phyloP scores from a whole-genome alignment of 2,113 vertebrate species.

The Phyllostomus discolor region DNA sequence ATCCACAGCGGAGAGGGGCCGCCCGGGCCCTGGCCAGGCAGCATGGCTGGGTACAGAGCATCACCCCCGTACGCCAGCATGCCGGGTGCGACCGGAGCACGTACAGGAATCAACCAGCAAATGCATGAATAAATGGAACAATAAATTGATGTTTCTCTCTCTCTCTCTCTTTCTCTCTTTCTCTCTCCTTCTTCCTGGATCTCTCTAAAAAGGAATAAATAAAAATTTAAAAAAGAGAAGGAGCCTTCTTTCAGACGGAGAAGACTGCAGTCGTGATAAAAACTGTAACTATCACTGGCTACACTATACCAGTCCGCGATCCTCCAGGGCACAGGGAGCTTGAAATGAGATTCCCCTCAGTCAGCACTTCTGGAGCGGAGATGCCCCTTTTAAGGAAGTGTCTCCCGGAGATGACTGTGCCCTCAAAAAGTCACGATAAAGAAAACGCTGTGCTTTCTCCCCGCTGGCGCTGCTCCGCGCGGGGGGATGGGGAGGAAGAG shows the following conservation, averaged over 20 bases:
- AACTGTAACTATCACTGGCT: not conserved
- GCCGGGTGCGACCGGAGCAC: no score
- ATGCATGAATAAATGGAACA: no score
- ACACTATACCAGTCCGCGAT: not conserved
- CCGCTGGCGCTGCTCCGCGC: rapidly evolving
- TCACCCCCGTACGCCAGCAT: rapidly evolving
- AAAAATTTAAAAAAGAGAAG: no score
- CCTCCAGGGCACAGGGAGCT: not conserved
- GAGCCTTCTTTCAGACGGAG: not conserved
- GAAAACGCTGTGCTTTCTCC: not conserved
- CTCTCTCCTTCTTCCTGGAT: no score
- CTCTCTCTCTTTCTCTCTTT: no score
- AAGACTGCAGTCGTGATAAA: not conserved
- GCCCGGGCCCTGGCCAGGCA: no score
- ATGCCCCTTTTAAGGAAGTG: constrained; percentile 23
- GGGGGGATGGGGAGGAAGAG: not conserved
- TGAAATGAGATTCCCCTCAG: rapidly evolving
- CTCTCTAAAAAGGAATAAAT: no score
- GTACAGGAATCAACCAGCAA: no score
- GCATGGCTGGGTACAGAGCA: no score
- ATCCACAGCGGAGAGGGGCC: not conserved
- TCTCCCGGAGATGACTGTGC: not conserved
- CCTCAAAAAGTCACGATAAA: not conserved
- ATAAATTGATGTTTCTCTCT: no score
- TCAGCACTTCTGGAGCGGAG: not conserved